Evolutionary conservation across 2,113 vertebrate genomes (phyloP).

Genomic region (Gadus chalcogrammus): DNA sequence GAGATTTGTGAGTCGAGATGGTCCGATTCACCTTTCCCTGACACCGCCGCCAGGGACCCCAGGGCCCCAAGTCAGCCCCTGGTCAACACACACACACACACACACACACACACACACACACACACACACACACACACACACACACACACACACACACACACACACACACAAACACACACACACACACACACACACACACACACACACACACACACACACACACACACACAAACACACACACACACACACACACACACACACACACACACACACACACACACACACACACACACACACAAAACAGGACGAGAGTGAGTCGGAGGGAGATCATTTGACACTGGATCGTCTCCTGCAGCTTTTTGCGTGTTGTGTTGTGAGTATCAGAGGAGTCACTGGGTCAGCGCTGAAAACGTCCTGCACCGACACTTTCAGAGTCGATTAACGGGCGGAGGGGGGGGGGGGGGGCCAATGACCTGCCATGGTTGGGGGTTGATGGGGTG

Average conservation of each 20-base stretch:
- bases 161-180: slow-evolving; percentile 10
- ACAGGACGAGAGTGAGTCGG: slow-evolving; percentile 36
- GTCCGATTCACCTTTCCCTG: slow-evolving; percentile 70
- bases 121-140: slow-evolving; percentile 16
- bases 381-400: slow-evolving; percentile 42
- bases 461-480: slow-evolving; percentile 1
- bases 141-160: slow-evolving; percentile 30
- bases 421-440: slow-evolving; percentile 50
- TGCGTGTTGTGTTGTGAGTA: slow-evolving; percentile 26
- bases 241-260: slow-evolving; percentile 28
- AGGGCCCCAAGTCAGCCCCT: slow-evolving; percentile 58
- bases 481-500: too few species aligned
- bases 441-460: not conserved
- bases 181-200: slow-evolving; percentile 2
- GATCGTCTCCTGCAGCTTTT: slow-evolving; percentile 35
- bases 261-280: slow-evolving; percentile 25
- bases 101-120: slow-evolving; percentile 20
- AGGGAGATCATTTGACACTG: slow-evolving; percentile 50
- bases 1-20: slow-evolving; percentile 64
- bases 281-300: slow-evolving; percentile 1
- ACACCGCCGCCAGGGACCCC: slow-evolving; percentile 55
- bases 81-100: slow-evolving; percentile 51
- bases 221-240: slow-evolving; percentile 10
- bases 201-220: slow-evolving; percentile 29
- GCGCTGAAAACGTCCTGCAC: slow-evolving; percentile 34